phyloP scores from a whole-genome alignment of 2,888 invertebrate genomes.

The Lycophotia porphyrea region DNA sequence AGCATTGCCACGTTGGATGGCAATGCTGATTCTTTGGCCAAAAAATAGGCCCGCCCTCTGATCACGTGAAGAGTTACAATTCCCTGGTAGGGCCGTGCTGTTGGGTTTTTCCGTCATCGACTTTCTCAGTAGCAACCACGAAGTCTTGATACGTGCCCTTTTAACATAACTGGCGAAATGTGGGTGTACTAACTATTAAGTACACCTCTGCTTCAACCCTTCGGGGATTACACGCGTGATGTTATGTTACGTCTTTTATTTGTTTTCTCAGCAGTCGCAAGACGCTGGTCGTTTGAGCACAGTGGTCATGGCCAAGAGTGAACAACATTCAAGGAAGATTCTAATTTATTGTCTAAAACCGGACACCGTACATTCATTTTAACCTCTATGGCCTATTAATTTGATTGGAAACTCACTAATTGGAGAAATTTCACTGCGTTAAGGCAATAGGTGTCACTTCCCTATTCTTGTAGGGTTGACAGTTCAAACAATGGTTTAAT shows the following conservation, averaged over 20 bases:
- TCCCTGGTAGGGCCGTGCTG: not conserved
- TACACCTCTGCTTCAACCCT: not conserved
- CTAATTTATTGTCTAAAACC: constrained; percentile 63
- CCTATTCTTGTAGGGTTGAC: constrained; percentile 60
- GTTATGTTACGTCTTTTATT: not conserved
- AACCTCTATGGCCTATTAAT: constrained; percentile 72
- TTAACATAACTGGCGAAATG: not conserved
- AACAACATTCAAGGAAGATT: constrained; percentile 43
- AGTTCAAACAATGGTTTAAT: constrained; percentile 18
- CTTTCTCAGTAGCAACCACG: not conserved
- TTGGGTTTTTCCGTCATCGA: not conserved
- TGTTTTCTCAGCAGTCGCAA: not conserved
- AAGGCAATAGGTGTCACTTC: constrained; percentile 65
- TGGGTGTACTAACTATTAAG: not conserved
- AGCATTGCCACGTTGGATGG: no score
- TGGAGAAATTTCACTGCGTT: constrained; percentile 75
- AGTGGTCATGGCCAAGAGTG: not conserved
- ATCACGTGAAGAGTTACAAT: no score
- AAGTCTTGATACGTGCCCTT: not conserved
- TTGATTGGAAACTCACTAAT: constrained; percentile 78
- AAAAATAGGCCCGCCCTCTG: no score
- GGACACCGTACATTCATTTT: constrained; percentile 62
- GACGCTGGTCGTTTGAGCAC: not conserved
- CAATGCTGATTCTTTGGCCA: no score
- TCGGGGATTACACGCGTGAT: not conserved